Evolutionary conservation across 2,797 vertebrate genomes (phyloP).

Genomic region (Limosa lapponica): DNA sequence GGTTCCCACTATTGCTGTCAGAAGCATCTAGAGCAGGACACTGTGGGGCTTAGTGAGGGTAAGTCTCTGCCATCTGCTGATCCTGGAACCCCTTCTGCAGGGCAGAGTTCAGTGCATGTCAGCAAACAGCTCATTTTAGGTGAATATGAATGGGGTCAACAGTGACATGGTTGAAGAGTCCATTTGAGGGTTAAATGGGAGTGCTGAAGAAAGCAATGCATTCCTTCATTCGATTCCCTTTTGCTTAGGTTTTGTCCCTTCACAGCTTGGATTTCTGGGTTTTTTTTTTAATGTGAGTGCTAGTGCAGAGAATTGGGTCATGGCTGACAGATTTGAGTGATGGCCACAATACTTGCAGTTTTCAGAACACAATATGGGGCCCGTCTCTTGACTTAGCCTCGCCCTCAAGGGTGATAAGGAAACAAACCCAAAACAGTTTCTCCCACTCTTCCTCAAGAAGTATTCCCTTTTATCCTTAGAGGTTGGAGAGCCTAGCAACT

Average conservation of each 20-base stretch:
- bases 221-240: neutral
- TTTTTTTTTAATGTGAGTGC: neutral
- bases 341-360: neutral
- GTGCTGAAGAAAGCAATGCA: neutral
- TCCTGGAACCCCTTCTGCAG: neutral
- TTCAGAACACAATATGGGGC: neutral
- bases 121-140: neutral
- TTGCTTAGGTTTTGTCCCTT: neutral
- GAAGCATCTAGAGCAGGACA: neutral
- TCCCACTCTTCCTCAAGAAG: constrained; percentile 3
- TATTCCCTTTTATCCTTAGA: constrained; percentile 23
- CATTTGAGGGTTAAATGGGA: neutral
- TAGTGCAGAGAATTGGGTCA: neutral
- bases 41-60: neutral
- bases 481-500: constrained; percentile 50
- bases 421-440: neutral
- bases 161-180: neutral
- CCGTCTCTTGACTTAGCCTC: neutral
- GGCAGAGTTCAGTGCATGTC: neutral
- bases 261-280: neutral
- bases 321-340: neutral
- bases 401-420: neutral
- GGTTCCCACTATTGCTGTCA: neutral
- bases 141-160: neutral
- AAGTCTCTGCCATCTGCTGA: neutral